Conservation (phyloP, 2,113 vertebrate genomes). For the Chroicocephalus ridibundus region DNA sequence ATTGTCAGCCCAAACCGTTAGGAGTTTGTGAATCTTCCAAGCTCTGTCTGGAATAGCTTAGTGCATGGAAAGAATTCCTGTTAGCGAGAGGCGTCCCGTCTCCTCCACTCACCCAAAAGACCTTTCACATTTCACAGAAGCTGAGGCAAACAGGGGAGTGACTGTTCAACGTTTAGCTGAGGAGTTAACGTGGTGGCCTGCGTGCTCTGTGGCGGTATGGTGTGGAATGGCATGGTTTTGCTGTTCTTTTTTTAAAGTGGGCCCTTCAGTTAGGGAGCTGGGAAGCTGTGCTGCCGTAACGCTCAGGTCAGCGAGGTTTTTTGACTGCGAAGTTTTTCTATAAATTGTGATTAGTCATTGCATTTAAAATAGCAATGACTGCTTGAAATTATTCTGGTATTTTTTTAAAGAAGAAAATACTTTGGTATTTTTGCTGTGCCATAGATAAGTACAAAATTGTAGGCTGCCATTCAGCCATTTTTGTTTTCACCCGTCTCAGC, state of each 20-base stretch:
- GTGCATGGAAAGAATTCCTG: background rate
- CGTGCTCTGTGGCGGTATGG: rapidly evolving
- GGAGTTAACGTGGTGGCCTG: background rate
- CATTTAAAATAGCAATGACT: background rate
- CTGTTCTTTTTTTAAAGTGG: background rate
- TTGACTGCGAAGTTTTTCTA: background rate
- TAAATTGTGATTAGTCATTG: background rate
- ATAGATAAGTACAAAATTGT: background rate
- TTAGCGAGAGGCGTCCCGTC: background rate
- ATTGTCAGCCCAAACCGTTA: background rate
- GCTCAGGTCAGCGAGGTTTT: background rate
- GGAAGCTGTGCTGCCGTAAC: background rate
- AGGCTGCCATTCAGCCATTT: background rate
- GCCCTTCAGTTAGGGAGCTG: background rate
- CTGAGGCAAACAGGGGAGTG: background rate
- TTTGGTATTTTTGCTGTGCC: background rate
- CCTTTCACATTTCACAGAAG: rapidly evolving
- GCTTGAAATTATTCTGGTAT: background rate
- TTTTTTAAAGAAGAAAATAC: background rate
- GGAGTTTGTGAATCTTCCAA: background rate
- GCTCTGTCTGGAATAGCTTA: background rate
- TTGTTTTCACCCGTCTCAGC: background rate
- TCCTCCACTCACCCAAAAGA: background rate
- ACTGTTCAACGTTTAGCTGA: rapidly evolving
- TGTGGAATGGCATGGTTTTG: rapidly evolving